Evolutionary conservation across 2,888 invertebrate species (phyloP).

Genomic region (Nycteola revayana): DNA sequence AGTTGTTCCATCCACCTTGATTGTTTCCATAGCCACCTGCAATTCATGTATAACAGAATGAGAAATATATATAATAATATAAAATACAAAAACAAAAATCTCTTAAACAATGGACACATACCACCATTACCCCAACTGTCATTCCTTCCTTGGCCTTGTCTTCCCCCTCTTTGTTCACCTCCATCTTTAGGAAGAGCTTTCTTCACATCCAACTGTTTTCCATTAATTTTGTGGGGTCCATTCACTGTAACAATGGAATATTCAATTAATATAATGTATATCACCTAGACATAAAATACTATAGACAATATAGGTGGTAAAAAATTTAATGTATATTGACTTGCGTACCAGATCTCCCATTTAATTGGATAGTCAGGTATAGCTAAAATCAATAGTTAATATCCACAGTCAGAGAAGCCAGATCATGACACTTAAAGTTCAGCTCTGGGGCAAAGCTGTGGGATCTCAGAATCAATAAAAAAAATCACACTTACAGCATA

Average conservation of each 20-base stretch:
- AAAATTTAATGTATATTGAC: conserved; percentile 68
- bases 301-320: too few relatives aligned
- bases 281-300: conserved; percentile 2
- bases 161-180: conserved; percentile 80
- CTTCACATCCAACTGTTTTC: conserved; percentile 95
- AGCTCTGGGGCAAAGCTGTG: conserved; percentile 79
- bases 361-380: conserved; percentile 58
- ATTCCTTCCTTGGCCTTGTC: conserved; percentile 65
- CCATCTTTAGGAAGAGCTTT: conserved; percentile 95
- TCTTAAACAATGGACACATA: conserved; percentile 15
- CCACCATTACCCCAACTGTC: conserved; percentile 64
- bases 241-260: conserved; percentile 82
- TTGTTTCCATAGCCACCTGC: conserved; percentile 80
- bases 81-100: too few relatives aligned
- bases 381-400: conserved; percentile 73
- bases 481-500: conserved; percentile 88
- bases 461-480: conserved; percentile 20
- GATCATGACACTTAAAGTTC: conserved; percentile 61
- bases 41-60: conserved; percentile 25
- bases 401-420: conserved; percentile 80
- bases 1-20: conserved; percentile 81
- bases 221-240: conserved; percentile 91
- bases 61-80: too few relatives aligned
- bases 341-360: conserved; percentile 71
- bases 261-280: too few relatives aligned